These are phyloP conservation scores for Monochamus alternatus DNA, from an alignment of 2,888 invertebrate genomes.

Conservation along the genomic window DNA sequence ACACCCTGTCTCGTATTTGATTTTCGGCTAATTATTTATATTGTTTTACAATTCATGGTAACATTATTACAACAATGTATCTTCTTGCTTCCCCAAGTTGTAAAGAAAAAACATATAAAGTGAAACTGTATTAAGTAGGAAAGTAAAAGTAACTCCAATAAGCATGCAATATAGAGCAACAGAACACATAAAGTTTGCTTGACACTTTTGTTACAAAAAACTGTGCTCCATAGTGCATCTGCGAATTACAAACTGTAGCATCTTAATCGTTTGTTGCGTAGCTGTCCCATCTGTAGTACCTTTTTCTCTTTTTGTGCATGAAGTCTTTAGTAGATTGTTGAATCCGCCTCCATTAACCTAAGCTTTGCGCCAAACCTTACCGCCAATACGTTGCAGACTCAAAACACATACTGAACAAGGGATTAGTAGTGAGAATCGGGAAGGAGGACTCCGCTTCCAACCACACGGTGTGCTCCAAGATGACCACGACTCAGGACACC, in stretches of 20 bases:
- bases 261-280: conserved; percentile 22
- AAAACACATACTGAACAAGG: conserved; percentile 68
- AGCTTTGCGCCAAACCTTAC: conserved; percentile 35
- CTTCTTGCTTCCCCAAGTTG: too few relatives aligned
- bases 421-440: conserved; percentile 70
- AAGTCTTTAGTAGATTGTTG: conserved; percentile 38
- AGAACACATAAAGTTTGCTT: background rate
- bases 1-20: too few relatives aligned
- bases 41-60: too few relatives aligned
- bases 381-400: conserved; percentile 63
- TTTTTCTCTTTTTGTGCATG: conserved; percentile 55
- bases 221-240: conserved; percentile 4
- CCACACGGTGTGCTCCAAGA: conserved; percentile 68
- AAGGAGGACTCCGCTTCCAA: conserved; percentile 65
- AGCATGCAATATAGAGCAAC: background rate
- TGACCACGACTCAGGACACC: conserved; percentile 63
- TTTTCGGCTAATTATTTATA: too few relatives aligned
- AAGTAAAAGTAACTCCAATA: background rate
- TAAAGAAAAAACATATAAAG: too few relatives aligned
- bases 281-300: conserved; percentile 51
- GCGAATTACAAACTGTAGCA: conserved; percentile 32
- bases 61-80: too few relatives aligned
- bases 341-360: conserved; percentile 38
- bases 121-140: background rate
- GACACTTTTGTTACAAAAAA: background rate